phyloP scores from a whole-genome alignment of 2,113 vertebrate genomes.

The Aspiorhynchus laticeps region DNA sequence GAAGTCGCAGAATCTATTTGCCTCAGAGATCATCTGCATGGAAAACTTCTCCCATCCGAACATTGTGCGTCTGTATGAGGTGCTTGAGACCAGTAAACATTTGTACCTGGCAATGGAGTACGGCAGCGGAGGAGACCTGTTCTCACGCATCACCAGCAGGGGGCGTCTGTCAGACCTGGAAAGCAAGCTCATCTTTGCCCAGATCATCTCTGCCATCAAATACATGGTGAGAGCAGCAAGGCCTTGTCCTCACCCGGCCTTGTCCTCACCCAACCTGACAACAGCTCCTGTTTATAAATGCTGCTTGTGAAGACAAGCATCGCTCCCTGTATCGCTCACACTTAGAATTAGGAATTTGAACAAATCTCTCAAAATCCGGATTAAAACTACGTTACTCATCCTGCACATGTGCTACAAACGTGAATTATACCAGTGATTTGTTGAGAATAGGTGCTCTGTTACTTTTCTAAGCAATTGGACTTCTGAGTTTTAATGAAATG shows the following conservation, averaged over 20 bases:
- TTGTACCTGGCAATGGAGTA: conserved; percentile 80
- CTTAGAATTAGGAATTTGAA: background rate
- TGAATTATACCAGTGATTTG: background rate
- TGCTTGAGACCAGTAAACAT: conserved; percentile 73
- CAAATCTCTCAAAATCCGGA: no score
- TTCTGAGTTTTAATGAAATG: background rate
- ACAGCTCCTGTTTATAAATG: background rate
- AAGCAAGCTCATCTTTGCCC: conserved; percentile 75
- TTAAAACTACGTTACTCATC: background rate
- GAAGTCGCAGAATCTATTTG: conserved; percentile 58
- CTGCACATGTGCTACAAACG: no score
- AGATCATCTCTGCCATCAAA: conserved; percentile 77
- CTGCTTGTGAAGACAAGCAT: background rate
- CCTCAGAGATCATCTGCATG: conserved; percentile 78
- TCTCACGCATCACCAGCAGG: conserved; percentile 72
- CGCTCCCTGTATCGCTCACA: background rate
- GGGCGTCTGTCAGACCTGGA: conserved; percentile 75
- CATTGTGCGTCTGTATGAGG: conserved; percentile 80
- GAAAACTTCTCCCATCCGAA: conserved; percentile 79
- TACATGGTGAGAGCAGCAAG: conserved; percentile 75
- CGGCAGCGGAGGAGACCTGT: conserved; percentile 78
- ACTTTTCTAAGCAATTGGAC: background rate
- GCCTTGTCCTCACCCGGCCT: background rate
- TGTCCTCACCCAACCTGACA: background rate
- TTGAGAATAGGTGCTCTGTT: background rate